Conservation (phyloP, 1,140 invertebrate genomes). For the Drosophila mojavensis region DNA sequence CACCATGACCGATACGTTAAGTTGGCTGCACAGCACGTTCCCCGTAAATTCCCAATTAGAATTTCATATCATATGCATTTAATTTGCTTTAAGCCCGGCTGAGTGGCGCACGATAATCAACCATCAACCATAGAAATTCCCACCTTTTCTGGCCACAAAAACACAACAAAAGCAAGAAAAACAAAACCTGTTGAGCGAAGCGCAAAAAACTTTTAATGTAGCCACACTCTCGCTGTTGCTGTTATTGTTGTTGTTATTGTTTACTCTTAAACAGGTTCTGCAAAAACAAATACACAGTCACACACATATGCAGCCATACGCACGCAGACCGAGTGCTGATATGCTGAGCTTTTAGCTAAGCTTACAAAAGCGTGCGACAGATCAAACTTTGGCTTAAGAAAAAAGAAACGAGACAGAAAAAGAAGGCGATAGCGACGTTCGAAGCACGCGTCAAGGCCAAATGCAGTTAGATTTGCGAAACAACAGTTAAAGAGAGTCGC, state of each 20-base stretch:
- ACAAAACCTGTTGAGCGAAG: slow-evolving; percentile 70
- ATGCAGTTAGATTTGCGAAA: slow-evolving; percentile 37
- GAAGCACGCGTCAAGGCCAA: slow-evolving; percentile 53
- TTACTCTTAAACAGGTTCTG: slow-evolving; percentile 61
- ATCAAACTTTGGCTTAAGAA: slow-evolving; percentile 9
- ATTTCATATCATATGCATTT: slow-evolving; percentile 48
- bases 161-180: slow-evolving; percentile 19
- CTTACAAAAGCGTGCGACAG: slow-evolving; percentile 43
- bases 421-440: background rate
- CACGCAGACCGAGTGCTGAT: slow-evolving; percentile 34
- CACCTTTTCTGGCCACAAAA: slow-evolving; percentile 29
- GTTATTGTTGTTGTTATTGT: slow-evolving; percentile 41
- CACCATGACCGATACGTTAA: background rate
- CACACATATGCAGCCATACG: background rate
- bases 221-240: slow-evolving; percentile 4
- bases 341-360: slow-evolving; percentile 51
- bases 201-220: slow-evolving; percentile 58
- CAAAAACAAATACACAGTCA: slow-evolving; percentile 34
- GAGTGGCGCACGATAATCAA: slow-evolving; percentile 4
- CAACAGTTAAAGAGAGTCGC: slow-evolving; percentile 35
- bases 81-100: slow-evolving; percentile 27
- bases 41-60: background rate
- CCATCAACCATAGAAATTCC: slow-evolving; percentile 55
- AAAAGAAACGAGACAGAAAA: background rate
- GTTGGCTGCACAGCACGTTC: background rate